phyloP scores from a whole-genome alignment of 2,888 invertebrate genomes.

The Artemia sinica region DNA sequence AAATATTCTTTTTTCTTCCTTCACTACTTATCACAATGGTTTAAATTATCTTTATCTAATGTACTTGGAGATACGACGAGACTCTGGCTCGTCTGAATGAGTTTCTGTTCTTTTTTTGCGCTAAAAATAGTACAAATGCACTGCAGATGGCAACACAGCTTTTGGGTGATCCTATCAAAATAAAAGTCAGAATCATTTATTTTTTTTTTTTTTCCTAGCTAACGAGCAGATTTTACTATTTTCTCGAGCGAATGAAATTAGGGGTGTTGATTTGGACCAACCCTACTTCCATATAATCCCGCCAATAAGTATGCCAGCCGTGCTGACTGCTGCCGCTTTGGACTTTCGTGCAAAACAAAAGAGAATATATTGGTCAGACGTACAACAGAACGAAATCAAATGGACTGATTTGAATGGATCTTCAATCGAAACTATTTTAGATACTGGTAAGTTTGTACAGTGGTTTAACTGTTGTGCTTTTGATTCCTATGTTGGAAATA shows the following conservation, averaged over 20 bases:
- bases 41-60: no score
- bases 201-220: conserved; percentile 37
- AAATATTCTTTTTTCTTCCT: no score
- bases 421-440: conserved; percentile 50
- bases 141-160: no score
- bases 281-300: conserved; percentile 63
- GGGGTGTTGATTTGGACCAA: conserved; percentile 59
- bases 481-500: no score
- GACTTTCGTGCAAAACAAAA: conserved; percentile 48
- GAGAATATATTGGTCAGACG: conserved; percentile 59
- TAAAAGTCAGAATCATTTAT: no score
- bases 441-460: conserved; percentile 40
- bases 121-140: no score
- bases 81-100: no score
- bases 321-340: conserved; percentile 49
- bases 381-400: conserved; percentile 54
- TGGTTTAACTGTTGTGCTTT: neutral
- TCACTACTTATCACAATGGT: no score
- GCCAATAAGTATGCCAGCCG: conserved; percentile 52
- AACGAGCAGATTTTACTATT: conserved; percentile 64
- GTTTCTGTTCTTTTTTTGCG: no score
- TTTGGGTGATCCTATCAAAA: no score
- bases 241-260: conserved; percentile 54
- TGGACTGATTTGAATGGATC: conserved; percentile 47
- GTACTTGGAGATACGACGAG: no score